Evolutionary conservation across 2,888 invertebrate species (phyloP).

Genomic region (Drosophila prostipennis): DNA sequence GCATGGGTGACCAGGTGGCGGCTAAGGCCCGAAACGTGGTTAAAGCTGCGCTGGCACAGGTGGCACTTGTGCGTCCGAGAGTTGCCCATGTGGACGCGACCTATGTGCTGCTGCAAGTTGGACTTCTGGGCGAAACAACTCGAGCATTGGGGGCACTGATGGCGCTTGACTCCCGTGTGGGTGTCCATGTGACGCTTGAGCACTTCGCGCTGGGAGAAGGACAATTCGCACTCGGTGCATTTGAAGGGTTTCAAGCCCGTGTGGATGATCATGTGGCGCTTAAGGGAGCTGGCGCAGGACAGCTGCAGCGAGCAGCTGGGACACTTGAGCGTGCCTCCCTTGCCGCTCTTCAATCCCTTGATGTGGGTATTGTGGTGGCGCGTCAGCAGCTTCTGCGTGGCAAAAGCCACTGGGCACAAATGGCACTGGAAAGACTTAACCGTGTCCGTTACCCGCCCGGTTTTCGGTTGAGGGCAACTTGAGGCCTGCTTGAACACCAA

Average conservation of each 20-base stretch:
- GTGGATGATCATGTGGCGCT: conserved; percentile 89
- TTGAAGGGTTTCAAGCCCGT: conserved; percentile 85
- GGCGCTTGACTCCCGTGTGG: conserved; percentile 87
- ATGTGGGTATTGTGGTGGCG: conserved; percentile 87
- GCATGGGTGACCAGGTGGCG: conserved; percentile 88
- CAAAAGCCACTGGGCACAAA: conserved; percentile 87
- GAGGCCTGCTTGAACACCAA: conserved; percentile 42
- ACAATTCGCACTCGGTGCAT: conserved; percentile 86
- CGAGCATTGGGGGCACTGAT: conserved; percentile 87
- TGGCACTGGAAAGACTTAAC: conserved; percentile 87
- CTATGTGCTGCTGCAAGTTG: conserved; percentile 87
- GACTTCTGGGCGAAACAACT: conserved; percentile 90
- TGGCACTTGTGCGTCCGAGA: conserved; percentile 88
- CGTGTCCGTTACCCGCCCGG: conserved; percentile 67
- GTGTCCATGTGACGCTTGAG: conserved; percentile 87
- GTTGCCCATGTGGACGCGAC: conserved; percentile 86
- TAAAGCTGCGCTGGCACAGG: conserved; percentile 86
- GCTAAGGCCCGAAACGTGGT: conserved; percentile 88
- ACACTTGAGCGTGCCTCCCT: conserved; percentile 84
- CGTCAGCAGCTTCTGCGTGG: conserved; percentile 86
- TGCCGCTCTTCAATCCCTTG: conserved; percentile 86
- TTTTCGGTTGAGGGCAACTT: conserved; percentile 21
- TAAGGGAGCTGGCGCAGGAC: conserved; percentile 87
- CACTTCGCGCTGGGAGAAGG: conserved; percentile 90
- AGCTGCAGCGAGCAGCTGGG: conserved; percentile 88